Base-by-base conservation (phyloP, 2,113 vertebrate species). In the Oryzias curvinotus region DNA sequence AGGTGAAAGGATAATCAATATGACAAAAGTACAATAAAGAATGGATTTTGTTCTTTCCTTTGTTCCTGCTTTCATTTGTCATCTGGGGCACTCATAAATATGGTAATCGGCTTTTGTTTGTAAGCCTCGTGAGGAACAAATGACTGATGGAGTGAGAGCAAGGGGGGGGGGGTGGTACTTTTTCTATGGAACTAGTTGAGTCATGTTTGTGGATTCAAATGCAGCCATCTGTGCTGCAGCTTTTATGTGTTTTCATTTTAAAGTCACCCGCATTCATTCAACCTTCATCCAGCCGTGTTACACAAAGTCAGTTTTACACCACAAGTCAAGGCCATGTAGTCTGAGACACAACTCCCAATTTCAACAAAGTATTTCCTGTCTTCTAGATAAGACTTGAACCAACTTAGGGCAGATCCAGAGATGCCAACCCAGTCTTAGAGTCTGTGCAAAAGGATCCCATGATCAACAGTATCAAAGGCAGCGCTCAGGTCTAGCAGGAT, bases 41-140 rank as follows among this genome's bases (percentile, higher is more conserved):
- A 63, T 60, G 26, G 52, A 44, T 60, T 75, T 71, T 57, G 49
- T 54, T 65, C 69, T 51, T 63, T 62, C 47, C 62, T 30, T 68
- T 45, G 43, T 59, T 51, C 48, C 21, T 51, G 30, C 70, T 69
- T 56, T 65, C 64, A 61, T 73, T 75, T 62, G 68, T 76, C 74
- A 59, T 68, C 44, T 10, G 36, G 21, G 21, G 3, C 42, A 36
- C 63, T 75, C 75, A 63, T 85, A 62, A 79, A 84, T 76, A 79
- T 81, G 77, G n/a, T 79, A 67, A 83, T 61, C 62, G 12, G 46
- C 56, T 69, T 80, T 71, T 76, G 82, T 83, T 81, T 75, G 68
- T 53, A 62, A 58, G 63, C 47, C 66, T 76, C 53, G 69, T 78
- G 52, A 69, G 72, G 58, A 66, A 18, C 50, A 45, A 62, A 54